Percentiles rank a stretch among this genome's conserved stretches.
Evolutionary conservation across 2,797 vertebrate species (phyloP).

Genomic region (Rhyacichthys aspro): DNA sequence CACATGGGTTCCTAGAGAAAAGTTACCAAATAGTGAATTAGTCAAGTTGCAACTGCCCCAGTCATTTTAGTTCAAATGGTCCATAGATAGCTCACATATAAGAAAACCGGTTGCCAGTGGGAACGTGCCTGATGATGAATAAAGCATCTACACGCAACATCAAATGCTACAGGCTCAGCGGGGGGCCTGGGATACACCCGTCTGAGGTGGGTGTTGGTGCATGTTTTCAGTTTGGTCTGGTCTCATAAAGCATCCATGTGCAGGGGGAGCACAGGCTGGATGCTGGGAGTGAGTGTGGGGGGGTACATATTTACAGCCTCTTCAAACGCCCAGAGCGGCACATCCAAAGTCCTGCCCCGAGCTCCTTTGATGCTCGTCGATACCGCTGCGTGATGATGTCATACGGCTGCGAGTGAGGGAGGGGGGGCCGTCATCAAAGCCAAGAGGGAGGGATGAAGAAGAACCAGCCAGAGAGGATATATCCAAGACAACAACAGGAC

Average conservation of each 20-base stretch:
- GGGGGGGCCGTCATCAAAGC: constrained; percentile 74
- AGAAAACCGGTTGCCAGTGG: constrained; percentile 7
- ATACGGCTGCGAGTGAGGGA: constrained; percentile 72
- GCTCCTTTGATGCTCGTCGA: constrained; percentile 77
- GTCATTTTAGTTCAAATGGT: no score
- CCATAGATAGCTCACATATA: neutral
- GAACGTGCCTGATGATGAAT: constrained; percentile 51
- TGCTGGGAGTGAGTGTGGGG: constrained; percentile 29
- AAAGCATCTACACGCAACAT: constrained; percentile 68
- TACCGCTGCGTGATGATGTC: constrained; percentile 79
- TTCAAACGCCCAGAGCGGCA: constrained; percentile 64
- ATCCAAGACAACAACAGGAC: constrained; percentile 80
- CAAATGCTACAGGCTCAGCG: constrained; percentile 72
- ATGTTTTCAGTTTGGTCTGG: constrained; percentile 64
- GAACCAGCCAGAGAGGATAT: constrained; percentile 66
- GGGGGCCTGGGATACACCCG: constrained; percentile 75
- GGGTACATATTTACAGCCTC: constrained; percentile 68
- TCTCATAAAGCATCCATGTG: constrained; percentile 71
- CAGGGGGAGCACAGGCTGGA: constrained; percentile 57
- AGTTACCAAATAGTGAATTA: no score
- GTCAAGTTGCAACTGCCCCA: no score
- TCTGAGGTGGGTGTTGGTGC: constrained; percentile 63
- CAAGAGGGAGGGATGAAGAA: constrained; percentile 74
- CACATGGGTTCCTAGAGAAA: no score
- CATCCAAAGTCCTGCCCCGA: constrained; percentile 61